Percentiles rank a stretch among this genome's conserved stretches.
phyloP scores from a whole-genome alignment of 2,797 vertebrate species.

The Siniperca undulata region DNA sequence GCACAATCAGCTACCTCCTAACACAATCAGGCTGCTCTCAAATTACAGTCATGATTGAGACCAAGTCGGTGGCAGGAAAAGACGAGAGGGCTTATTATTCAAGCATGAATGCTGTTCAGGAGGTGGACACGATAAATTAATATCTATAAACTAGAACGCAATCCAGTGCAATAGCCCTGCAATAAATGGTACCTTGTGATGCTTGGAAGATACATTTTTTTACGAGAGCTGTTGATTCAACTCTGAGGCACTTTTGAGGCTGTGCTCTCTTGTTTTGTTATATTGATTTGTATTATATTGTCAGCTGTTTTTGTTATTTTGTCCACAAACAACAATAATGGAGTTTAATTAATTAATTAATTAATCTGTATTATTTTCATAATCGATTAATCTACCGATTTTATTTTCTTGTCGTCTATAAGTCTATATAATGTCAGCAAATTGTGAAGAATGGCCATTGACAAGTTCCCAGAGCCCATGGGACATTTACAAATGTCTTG shows the following conservation, averaged over 20 bases:
- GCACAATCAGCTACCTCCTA: slow-evolving; percentile 72
- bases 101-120: slow-evolving; percentile 28
- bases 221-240: background rate
- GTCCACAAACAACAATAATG: background rate
- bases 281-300: background rate
- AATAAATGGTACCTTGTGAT: slow-evolving; percentile 21
- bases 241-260: background rate
- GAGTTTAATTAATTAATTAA: background rate
- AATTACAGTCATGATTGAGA: slow-evolving; percentile 73
- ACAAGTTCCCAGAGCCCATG: background rate
- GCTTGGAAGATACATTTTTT: slow-evolving; percentile 11
- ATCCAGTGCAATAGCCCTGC: slow-evolving; percentile 14
- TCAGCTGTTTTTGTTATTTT: background rate
- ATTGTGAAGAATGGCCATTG: background rate
- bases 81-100: slow-evolving; percentile 56
- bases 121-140: slow-evolving; percentile 45
- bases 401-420: no score
- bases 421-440: background rate
- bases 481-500: background rate
- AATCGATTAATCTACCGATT: background rate
- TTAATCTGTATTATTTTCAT: background rate
- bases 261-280: background rate
- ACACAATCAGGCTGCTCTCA: slow-evolving; percentile 77
- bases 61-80: slow-evolving; percentile 54
- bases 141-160: slow-evolving; percentile 39